Base-by-base conservation (phyloP, 2,797 vertebrate species). In the Chiroxiphia lanceolata region DNA sequence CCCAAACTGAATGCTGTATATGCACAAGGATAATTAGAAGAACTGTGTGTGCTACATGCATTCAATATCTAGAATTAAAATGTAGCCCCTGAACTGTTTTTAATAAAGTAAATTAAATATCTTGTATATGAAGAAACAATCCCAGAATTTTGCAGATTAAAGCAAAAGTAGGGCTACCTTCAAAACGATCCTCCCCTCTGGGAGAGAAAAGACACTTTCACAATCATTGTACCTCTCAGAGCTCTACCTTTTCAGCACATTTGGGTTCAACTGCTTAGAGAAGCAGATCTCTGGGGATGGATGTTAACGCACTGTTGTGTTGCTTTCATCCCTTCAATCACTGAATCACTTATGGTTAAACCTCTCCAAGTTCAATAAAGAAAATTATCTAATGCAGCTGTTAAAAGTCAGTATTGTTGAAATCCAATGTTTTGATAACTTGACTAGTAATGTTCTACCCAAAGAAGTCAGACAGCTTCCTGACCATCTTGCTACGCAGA, bases 261-360 rank as follows among this genome's bases (percentile, higher is more conserved):
- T 92, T 89, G 70, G 70, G 82, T 88, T 83, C 74, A 85, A 90
- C 71, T 85, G 93, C 9, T 11, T 88, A 87, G 54, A 92, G 82
- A 94, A 95, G 90, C 65, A 77, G 90, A 94, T 94, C 87, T 87
- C 93, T 84, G 51, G 77, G 84, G 93, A 85, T 71, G 74, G 82
- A 96, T 94, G 61, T 80, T 88, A 94, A 95, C 89, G 57, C 45
- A 72, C 64, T 71, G 65, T 70, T 89, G 78, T 79, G 59, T 82
- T 90, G 77, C 94, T 95, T 94, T 97, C 87, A 91, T 94, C 72
- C 83, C 51, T 91, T 92, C 91, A 76, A n/a, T 82, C 91, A 91
- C 83, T 60, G 88, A 90, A 93, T 89, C 90, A 85, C 86, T 95
- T 96, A 60, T 1, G 44, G 59, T 83, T 89, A 95, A 96, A 90